phyloP scores from a whole-genome alignment of 2,797 vertebrate genomes.

The Hylomyscus alleni region DNA sequence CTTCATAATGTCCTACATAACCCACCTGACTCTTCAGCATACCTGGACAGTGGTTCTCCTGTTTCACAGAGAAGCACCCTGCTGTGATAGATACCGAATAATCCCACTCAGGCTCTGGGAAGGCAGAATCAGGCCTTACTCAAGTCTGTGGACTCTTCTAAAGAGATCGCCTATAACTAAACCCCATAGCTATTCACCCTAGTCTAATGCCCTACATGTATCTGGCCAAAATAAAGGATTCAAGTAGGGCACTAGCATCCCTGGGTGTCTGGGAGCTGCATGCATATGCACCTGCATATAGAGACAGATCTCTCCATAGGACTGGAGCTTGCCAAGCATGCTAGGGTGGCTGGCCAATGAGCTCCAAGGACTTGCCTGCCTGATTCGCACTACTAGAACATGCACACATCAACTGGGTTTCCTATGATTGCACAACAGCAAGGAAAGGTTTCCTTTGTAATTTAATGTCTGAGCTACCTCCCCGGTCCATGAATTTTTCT shows the following conservation, averaged over 20 bases:
- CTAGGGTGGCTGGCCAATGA: background rate
- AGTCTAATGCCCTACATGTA: background rate
- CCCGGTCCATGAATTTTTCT: background rate
- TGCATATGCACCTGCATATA: background rate
- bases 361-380: background rate
- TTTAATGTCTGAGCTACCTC: background rate
- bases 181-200: background rate
- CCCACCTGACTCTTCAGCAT: background rate
- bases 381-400: background rate
- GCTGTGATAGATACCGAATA: background rate
- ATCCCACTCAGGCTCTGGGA: background rate
- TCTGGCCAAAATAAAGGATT: background rate
- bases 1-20: background rate
- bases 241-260: background rate
- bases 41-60: background rate
- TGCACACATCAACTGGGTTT: background rate
- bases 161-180: background rate
- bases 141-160: background rate
- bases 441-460: background rate
- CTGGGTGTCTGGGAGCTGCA: background rate
- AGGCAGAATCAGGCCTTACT: background rate
- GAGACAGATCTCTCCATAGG: no score
- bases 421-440: background rate
- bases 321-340: background rate
- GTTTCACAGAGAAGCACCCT: background rate